A percentile compares a stretch with the other conserved stretches of the same genome.
Evolutionary conservation across 2,888 invertebrate species (phyloP).

Genomic region (Dryadula phaetusa): DNA sequence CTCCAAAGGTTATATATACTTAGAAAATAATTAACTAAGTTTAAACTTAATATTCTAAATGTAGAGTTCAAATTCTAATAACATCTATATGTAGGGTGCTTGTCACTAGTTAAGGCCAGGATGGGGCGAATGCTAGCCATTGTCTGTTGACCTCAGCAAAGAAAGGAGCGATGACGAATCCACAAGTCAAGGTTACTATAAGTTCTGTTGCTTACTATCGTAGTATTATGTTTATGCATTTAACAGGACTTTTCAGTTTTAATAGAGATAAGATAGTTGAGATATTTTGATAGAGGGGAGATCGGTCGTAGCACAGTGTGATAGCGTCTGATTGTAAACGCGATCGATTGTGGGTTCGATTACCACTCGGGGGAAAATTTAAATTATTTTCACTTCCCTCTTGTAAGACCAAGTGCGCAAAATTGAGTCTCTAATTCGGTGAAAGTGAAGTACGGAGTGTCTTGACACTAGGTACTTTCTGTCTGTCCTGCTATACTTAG

Average conservation of each 20-base stretch:
- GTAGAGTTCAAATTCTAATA: conserved; percentile 47
- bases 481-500: too few species aligned
- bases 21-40: conserved; percentile 30
- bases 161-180: conserved; percentile 76
- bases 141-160: conserved; percentile 74
- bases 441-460: too few species aligned
- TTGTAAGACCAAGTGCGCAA: too few species aligned
- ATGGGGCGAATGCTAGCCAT: conserved; percentile 69
- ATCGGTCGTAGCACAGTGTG: too few species aligned
- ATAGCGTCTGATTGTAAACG: too few species aligned
- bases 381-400: too few species aligned
- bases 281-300: too few species aligned
- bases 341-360: too few species aligned
- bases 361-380: too few species aligned
- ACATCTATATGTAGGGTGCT: conserved; percentile 39
- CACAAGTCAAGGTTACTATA: conserved; percentile 73
- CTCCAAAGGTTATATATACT: conserved; percentile 51
- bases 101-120: conserved; percentile 60
- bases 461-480: too few species aligned
- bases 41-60: conserved; percentile 27
- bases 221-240: conserved; percentile 52
- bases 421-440: too few species aligned
- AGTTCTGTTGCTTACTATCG: conserved; percentile 51
- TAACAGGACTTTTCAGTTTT: neutral
- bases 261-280: neutral